phyloP scores from a whole-genome alignment of 2,113 vertebrate species.

The Puntigrus tetrazona region DNA sequence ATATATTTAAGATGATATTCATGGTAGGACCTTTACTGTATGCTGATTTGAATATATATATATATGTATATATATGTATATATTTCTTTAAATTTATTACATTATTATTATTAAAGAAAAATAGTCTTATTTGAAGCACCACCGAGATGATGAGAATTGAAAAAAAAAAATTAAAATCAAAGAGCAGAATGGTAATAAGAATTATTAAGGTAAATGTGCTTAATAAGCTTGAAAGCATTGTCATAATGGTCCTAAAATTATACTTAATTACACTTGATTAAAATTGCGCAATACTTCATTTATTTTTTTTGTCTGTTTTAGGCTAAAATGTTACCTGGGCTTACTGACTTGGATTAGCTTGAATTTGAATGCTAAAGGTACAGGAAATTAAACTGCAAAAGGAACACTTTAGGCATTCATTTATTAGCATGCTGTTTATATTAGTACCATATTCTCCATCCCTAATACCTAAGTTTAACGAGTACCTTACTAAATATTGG shows the following conservation, averaged over 20 bases:
- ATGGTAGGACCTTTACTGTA: too few species aligned
- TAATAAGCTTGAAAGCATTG: not conserved
- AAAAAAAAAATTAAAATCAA: not conserved
- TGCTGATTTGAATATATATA: too few species aligned
- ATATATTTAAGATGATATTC: not conserved
- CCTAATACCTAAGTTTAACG: too few species aligned
- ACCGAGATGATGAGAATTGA: not conserved
- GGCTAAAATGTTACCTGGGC: not conserved
- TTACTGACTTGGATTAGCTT: not conserved
- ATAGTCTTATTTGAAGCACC: not conserved
- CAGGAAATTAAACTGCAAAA: too few species aligned
- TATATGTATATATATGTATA: too few species aligned
- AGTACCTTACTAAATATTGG: too few species aligned
- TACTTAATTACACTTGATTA: not conserved
- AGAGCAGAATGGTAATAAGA: not conserved
- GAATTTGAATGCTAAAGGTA: not conserved
- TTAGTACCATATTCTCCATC: too few species aligned
- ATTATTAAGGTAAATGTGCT: not conserved
- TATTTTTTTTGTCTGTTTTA: not conserved
- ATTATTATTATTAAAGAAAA: too few species aligned
- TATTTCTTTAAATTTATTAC: too few species aligned
- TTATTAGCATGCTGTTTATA: too few species aligned
- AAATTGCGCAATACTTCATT: not conserved
- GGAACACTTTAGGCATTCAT: too few species aligned
- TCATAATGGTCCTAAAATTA: not conserved